phyloP scores from a whole-genome alignment of 92 coral and sea anemone genomes.

The Parazoanthus swiftii region DNA sequence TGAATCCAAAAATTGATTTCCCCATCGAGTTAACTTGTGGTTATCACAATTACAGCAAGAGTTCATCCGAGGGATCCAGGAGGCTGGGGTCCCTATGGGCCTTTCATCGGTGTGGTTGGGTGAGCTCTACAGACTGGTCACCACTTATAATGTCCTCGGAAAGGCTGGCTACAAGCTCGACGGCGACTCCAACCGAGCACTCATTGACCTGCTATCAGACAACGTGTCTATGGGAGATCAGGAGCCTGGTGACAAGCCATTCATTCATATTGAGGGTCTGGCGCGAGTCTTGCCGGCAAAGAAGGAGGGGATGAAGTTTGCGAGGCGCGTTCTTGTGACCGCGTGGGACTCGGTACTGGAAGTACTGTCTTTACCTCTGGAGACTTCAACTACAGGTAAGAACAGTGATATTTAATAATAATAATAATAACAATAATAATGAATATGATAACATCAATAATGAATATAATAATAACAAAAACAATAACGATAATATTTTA shows the following conservation, averaged over 20 bases:
- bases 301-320: slow-evolving; percentile 96
- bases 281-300: slow-evolving; percentile 80
- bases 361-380: slow-evolving; percentile 89
- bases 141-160: slow-evolving; percentile 94
- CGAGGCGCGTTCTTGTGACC: slow-evolving; percentile 83
- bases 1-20: no score
- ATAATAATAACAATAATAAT: not conserved
- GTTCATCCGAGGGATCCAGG: slow-evolving; percentile 76
- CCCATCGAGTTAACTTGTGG: not conserved
- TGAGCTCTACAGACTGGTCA: slow-evolving; percentile 93
- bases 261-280: slow-evolving; percentile 76
- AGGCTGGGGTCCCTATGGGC: slow-evolving; percentile 90
- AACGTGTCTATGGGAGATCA: slow-evolving; percentile 21
- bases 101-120: slow-evolving; percentile 99
- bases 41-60: slow-evolving; percentile 65
- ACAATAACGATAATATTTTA: not conserved
- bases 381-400: slow-evolving; percentile 82
- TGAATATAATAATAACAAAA: not conserved
- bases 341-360: slow-evolving; percentile 98
- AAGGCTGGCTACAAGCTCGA: slow-evolving; percentile 92
- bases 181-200: slow-evolving; percentile 34
- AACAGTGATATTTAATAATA: not conserved
- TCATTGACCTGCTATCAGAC: slow-evolving; percentile 31
- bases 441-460: not conserved
- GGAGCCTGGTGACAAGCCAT: slow-evolving; percentile 28